Evolutionary conservation across 2,113 vertebrate species (phyloP), one percentile per base, ranked within the genome.

Genomic region (Stigmatopora argus): DNA sequence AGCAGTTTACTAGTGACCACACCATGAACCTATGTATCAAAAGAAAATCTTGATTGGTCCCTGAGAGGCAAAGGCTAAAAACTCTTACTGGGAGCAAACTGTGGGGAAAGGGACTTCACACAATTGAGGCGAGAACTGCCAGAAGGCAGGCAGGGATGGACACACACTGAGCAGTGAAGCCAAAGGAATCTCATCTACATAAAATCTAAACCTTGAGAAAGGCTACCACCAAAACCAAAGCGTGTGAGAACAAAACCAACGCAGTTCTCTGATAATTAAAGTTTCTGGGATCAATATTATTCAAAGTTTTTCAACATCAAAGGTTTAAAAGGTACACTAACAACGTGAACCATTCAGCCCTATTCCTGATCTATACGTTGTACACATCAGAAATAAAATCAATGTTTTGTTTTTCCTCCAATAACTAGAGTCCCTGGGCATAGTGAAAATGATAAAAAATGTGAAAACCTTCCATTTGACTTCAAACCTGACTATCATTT

Each of bases 41-140:
- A 59, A 72, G 72, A 41, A 46, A 5, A 67, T 57, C 56, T 69
- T 85, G 88, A 89, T 89, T 87, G 82, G 86, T 86, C 83, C 85
- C 85, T 73, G 59, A 3, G 84, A 87, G 86, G 81, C 57, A 11
- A 57, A 67, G 57, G 31, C 15, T 9, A 66, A 75, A 83, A 86
- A 78, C 67, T 74, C 65, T 62, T 83, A 69, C 78, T 75, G 31
- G 58, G 7, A 62, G 75, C 67, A 64, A 67, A 23, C 66, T 64
- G 35, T 1, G 64, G 75, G 71, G 72, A 56, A 71, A 77, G 70
- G 31, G 62, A 71, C 78, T 75, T 70, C 56, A 58, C 63, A 68
- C 78, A 85, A 86, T 86, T 85, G 85, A 66, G 74, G 75, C 72
- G 65, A 66, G 80, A 85, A 77, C 84, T 83, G 75, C 65, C 77